These are phyloP conservation scores for Trichoplusia ni DNA, from an alignment of 1,140 invertebrate species.

Conservation along the genomic window DNA sequence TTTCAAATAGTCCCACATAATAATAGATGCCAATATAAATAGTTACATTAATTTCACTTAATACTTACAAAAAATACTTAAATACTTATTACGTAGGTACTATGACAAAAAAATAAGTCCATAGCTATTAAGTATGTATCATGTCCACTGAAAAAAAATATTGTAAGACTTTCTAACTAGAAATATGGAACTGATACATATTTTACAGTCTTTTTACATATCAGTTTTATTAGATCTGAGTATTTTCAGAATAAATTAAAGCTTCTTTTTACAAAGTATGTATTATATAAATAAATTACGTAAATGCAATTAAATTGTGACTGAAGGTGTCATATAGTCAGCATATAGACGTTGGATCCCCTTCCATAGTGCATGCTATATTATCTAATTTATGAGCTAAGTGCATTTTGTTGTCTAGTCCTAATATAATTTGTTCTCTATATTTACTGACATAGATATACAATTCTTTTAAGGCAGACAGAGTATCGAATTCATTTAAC, in stretches of 20 bases:
- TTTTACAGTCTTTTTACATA: slow-evolving; percentile 77
- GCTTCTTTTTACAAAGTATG: slow-evolving; percentile 78
- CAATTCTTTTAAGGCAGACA: slow-evolving; percentile 95
- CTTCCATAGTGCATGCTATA: slow-evolving; percentile 94
- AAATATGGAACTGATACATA: slow-evolving; percentile 69
- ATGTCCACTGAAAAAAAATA: slow-evolving; percentile 50
- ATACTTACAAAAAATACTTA: slow-evolving; percentile 28
- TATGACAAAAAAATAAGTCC: slow-evolving; percentile 29
- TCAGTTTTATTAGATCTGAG: slow-evolving; percentile 66
- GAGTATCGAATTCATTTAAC: slow-evolving; percentile 93
- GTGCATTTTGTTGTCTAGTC: slow-evolving; percentile 93
- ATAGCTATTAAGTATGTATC: slow-evolving; percentile 37
- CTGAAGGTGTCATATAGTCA: slow-evolving; percentile 77
- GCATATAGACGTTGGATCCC: slow-evolving; percentile 84
- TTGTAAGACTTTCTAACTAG: slow-evolving; percentile 50
- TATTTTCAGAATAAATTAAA: slow-evolving; percentile 81
- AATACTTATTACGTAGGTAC: slow-evolving; percentile 32
- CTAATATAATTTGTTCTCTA: slow-evolving; percentile 94
- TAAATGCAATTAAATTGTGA: slow-evolving; percentile 79
- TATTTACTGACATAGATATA: slow-evolving; percentile 97
- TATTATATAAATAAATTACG: slow-evolving; percentile 76
- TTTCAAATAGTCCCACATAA: slow-evolving; percentile 15
- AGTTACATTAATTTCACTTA: slow-evolving; percentile 36
- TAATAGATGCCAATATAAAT: slow-evolving; percentile 21
- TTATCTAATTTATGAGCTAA: slow-evolving; percentile 94